A percentile compares a stretch with the other conserved stretches of the same genome.
Evolutionary conservation across 2,888 invertebrate genomes (phyloP).

Genomic region (Xylota sylvarum): DNA sequence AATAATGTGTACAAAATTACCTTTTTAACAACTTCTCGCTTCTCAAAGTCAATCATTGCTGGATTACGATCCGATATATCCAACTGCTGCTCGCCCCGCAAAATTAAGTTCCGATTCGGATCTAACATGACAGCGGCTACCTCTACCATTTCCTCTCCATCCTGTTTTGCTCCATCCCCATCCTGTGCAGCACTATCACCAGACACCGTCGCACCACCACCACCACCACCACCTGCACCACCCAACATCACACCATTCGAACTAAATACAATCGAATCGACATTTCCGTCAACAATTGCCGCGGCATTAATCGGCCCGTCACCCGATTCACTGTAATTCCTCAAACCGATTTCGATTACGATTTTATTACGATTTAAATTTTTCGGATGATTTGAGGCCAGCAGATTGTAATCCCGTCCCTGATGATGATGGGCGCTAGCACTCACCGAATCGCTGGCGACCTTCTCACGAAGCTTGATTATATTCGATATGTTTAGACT

Average conservation of each 20-base stretch:
- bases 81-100: conserved; percentile 31
- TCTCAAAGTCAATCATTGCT: conserved; percentile 83
- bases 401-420: conserved; percentile 83
- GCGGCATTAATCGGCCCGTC: conserved; percentile 78
- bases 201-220: conserved; percentile 26
- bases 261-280: conserved; percentile 82
- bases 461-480: conserved; percentile 83
- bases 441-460: conserved; percentile 84
- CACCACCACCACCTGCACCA: conserved; percentile 13
- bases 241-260: conserved; percentile 66
- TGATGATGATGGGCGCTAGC: conserved; percentile 83
- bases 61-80: conserved; percentile 82
- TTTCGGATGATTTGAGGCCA: conserved; percentile 83
- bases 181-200: conserved; percentile 3
- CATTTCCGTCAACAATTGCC: conserved; percentile 82
- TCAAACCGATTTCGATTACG: conserved; percentile 83
- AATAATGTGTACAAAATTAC: conserved; percentile 79
- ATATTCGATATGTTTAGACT: conserved; percentile 84
- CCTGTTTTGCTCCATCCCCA: background rate
- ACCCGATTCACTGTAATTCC: conserved; percentile 79
- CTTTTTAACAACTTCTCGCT: conserved; percentile 84
- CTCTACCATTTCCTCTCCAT: conserved; percentile 23
- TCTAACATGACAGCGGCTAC: conserved; percentile 60
- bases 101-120: conserved; percentile 23
- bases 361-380: conserved; percentile 83